Percentiles rank a stretch among this genome's conserved stretches.
phyloP scores from a whole-genome alignment of 2,113 vertebrate species.

The Pristiophorus japonicus region DNA sequence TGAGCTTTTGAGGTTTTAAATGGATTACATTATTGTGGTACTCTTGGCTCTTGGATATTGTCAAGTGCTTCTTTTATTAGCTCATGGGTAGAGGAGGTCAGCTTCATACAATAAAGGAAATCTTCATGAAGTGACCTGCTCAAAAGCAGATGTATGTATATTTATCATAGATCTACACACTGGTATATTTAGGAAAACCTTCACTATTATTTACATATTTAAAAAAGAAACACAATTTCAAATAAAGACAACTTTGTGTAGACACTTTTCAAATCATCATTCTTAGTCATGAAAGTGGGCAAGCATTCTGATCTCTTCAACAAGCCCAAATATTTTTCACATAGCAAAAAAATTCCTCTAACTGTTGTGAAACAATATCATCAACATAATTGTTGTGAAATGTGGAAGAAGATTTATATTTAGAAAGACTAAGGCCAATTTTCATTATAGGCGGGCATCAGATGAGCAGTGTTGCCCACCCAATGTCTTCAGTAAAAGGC shows the following conservation, averaged over 20 bases:
- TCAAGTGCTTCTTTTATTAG: not conserved
- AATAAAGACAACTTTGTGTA: not conserved
- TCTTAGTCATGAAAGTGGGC: not conserved
- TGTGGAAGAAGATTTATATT: not conserved
- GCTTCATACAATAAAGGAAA: slow-evolving; percentile 1
- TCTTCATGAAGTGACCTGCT: not conserved
- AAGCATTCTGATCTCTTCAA: not conserved
- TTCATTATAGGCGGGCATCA: too few relatives aligned
- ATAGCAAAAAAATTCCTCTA: not conserved
- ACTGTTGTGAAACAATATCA: not conserved
- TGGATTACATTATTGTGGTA: not conserved
- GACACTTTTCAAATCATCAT: not conserved
- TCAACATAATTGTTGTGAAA: not conserved
- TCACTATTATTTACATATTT: not conserved
- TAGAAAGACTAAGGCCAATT: not conserved
- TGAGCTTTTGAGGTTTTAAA: not conserved
- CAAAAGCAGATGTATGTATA: not conserved
- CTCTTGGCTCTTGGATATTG: not conserved
- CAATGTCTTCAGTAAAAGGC: too few relatives aligned
- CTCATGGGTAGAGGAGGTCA: slow-evolving; percentile 2
- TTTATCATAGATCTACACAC: not conserved
- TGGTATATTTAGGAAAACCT: not conserved
- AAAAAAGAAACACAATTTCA: not conserved
- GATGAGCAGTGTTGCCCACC: too few relatives aligned
- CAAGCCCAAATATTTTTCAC: not conserved